phyloP scores from a whole-genome alignment of 2,113 vertebrate genomes.

The Caranx melampygus region DNA sequence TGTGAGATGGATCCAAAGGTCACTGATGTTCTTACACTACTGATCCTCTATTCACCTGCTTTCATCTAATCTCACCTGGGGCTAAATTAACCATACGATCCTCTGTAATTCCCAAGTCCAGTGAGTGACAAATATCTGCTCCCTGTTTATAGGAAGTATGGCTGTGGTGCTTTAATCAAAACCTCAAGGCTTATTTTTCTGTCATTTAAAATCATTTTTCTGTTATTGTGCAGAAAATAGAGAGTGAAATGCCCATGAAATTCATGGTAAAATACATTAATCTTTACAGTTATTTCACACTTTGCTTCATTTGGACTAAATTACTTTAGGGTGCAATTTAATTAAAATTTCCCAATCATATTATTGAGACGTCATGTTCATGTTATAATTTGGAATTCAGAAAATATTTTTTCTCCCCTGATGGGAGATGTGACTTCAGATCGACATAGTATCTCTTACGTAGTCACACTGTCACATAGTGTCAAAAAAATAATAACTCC shows the following conservation, averaged over 20 bases:
- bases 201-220: background rate
- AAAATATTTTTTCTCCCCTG: background rate
- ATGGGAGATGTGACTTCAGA: background rate
- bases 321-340: background rate
- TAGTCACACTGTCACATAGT: background rate
- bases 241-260: background rate
- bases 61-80: background rate
- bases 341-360: background rate
- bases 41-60: background rate
- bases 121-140: background rate
- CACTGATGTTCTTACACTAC: background rate
- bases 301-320: background rate
- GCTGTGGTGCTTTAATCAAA: background rate
- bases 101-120: background rate
- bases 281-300: background rate
- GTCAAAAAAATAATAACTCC: background rate
- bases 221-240: background rate
- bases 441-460: too few relatives aligned
- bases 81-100: background rate
- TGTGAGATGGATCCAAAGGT: conserved; percentile 15
- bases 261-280: background rate
- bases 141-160: background rate
- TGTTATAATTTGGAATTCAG: too few relatives aligned
- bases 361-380: too few relatives aligned
- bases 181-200: background rate